These are phyloP conservation scores for Heliconius eleuchia DNA, from an alignment of 1,140 invertebrate genomes.

Conservation along the genomic window DNA sequence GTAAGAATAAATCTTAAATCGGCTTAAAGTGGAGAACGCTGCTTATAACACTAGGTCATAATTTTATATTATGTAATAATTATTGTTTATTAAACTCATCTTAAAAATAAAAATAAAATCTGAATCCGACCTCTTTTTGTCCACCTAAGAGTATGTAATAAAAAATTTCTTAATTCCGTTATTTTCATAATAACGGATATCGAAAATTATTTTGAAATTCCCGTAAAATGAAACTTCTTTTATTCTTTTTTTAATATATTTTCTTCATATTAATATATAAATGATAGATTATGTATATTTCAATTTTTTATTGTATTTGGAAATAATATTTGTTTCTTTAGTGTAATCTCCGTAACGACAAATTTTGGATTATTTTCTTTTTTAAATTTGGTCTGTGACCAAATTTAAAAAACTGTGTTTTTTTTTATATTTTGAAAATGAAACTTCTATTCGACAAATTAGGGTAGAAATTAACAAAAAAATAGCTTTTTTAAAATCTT, in stretches of 20 bases:
- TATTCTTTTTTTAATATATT: too few species aligned
- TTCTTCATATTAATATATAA: not conserved
- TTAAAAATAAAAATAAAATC: not conserved
- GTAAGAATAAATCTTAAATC: too few species aligned
- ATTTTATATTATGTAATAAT: too few species aligned
- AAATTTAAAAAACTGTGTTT: not conserved
- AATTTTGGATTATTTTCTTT: not conserved
- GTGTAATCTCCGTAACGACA: not conserved
- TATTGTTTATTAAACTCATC: not conserved
- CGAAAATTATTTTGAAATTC: not conserved
- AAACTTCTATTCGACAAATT: not conserved
- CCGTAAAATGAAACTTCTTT: not conserved
- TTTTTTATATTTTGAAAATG: not conserved
- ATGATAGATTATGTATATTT: not conserved
- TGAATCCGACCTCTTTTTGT: not conserved
- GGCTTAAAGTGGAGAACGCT: too few species aligned
- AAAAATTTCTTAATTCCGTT: not conserved
- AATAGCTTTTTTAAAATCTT: conserved; percentile 8
- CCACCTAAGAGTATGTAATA: not conserved
- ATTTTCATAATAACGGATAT: not conserved
- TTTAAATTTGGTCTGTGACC: not conserved
- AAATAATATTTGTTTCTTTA: not conserved
- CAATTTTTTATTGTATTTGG: not conserved
- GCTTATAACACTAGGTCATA: too few species aligned
- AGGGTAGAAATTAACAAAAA: not conserved